Conservation (phyloP, 2,888 invertebrate species). For the Biston betularia region DNA sequence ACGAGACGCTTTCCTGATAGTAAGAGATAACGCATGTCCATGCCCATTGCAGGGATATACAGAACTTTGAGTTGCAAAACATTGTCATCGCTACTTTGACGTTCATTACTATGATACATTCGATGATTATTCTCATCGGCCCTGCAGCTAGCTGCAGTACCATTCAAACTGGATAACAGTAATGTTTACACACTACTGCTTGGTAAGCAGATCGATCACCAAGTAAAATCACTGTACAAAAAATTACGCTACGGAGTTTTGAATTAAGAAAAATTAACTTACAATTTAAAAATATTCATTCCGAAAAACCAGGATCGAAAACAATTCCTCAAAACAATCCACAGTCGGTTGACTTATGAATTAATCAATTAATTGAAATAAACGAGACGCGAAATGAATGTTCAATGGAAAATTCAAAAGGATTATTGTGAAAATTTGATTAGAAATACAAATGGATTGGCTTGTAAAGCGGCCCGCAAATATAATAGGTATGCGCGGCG, state of each 20-base stretch:
- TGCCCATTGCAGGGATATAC: no score
- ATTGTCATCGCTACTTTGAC: no score
- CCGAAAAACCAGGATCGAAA: slow-evolving; percentile 1
- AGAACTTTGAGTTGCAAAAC: no score
- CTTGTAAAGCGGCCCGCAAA: slow-evolving; percentile 21
- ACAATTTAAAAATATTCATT: neutral
- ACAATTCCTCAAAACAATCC: slow-evolving; percentile 15
- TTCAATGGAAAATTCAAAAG: slow-evolving; percentile 38
- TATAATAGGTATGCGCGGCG: slow-evolving; percentile 13
- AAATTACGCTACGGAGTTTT: neutral
- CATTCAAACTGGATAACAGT: no score
- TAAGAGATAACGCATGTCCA: no score
- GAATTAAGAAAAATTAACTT: neutral
- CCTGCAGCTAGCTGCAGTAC: no score
- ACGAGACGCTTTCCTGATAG: no score
- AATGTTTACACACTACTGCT: no score
- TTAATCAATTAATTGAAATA: slow-evolving; percentile 43
- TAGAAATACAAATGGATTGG: slow-evolving; percentile 39
- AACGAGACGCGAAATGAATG: slow-evolving; percentile 38
- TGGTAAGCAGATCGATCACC: no score
- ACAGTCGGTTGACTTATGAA: slow-evolving; percentile 30
- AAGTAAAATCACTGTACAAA: no score
- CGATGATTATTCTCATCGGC: no score
- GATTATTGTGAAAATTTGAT: slow-evolving; percentile 45
- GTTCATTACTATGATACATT: no score